Evolutionary conservation across 2,113 vertebrate species (phyloP), one percentile per base, ranked within the genome.

Genomic region (Festucalex cinctus): DNA sequence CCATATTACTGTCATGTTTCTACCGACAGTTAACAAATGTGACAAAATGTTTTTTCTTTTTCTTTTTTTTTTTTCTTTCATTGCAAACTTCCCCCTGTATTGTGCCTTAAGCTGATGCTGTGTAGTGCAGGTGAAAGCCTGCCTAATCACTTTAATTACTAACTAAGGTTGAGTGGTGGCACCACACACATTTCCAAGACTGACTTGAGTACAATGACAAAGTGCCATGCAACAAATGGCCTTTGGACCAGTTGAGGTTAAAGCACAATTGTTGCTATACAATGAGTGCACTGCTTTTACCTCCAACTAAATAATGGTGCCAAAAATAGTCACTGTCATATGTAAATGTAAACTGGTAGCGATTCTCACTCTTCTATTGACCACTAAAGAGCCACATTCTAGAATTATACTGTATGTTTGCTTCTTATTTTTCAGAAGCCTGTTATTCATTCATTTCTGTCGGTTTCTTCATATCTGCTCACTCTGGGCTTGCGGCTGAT

Each of bases 381-480:
- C 77, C 69, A 73, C 74, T 78, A 79, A 83, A 86, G 80, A 84
- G 70, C 76, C 82, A 60, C 73, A 4, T 51, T 22, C 20, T 51
- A 22, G 82, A 79, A 57, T 57, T 57, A 8, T 14, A 26, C 24
- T 81, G 43, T 73, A 74, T 60, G 62, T 90, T 88, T 91, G 91
- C 92, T 92, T 93, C 91, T 93, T 70, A 92, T 92, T 92, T 90
- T 92, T 93, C 86, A 93, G 92, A 92, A 93, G 92, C 92, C 76
- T 54, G 39, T 83, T 69, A 62, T 56, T 75, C 78, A 62, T 61
- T 76, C 76, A 77, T 60, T 76, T 83, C 70, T 73, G 62, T 82
- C 17, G 80, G 67, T 85, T 74, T 39, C 35, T 62, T 39, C 22
- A n/a, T 80, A 80, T 88, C 79, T 71, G 71, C 76, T 82, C 73